phyloP scores from a whole-genome alignment of 2,888 invertebrate genomes.

The Dryobota labecula region DNA sequence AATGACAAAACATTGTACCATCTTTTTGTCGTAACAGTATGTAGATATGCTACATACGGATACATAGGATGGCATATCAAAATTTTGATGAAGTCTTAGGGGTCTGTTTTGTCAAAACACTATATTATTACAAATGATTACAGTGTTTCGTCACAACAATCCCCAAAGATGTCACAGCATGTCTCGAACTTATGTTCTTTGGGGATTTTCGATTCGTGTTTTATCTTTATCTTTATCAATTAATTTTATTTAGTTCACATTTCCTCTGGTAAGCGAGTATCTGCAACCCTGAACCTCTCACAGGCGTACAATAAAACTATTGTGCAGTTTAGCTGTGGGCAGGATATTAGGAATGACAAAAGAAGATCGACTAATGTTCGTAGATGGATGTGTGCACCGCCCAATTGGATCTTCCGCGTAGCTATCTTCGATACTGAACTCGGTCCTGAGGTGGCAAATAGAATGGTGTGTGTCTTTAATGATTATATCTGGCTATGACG shows the following conservation, averaged over 20 bases:
- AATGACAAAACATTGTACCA: neutral
- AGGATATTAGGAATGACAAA: neutral
- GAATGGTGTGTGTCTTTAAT: neutral
- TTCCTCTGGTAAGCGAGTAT: neutral
- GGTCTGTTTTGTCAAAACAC: neutral
- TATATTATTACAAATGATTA: too few species aligned
- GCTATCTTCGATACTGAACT: neutral
- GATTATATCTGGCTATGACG: neutral
- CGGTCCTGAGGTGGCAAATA: neutral
- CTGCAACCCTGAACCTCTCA: neutral
- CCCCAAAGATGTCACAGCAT: neutral
- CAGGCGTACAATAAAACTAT: neutral
- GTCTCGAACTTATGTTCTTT: neutral
- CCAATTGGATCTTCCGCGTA: conserved; percentile 6
- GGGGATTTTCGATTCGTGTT: neutral
- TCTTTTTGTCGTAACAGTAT: neutral
- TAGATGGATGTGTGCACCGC: neutral
- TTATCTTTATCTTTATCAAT: neutral
- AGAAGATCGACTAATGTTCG: neutral
- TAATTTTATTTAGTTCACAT: neutral
- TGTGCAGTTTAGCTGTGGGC: neutral
- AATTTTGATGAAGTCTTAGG: neutral
- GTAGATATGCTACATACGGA: neutral
- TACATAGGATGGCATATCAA: neutral
- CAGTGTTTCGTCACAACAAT: neutral